Evolutionary conservation across 1,140 invertebrate genomes (phyloP).

Genomic region (honey bee (Apis mellifera)): DNA sequence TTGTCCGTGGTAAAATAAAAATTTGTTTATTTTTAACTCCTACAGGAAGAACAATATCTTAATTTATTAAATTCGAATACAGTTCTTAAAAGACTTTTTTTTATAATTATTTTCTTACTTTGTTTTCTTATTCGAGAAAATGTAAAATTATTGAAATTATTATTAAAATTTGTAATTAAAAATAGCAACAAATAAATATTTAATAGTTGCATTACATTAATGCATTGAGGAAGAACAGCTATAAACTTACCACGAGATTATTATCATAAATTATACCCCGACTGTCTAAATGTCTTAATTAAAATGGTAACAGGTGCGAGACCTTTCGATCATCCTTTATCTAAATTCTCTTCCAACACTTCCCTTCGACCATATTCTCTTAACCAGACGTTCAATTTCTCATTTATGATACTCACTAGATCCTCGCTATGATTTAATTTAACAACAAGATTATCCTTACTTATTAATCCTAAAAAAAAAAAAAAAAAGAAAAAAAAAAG

Average conservation of each 20-base stretch:
- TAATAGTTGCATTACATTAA: neutral
- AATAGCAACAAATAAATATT: too few relatives aligned
- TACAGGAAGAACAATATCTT: neutral
- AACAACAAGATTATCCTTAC: neutral
- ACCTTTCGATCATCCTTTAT: neutral
- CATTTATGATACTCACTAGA: neutral
- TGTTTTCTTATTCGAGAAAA: too few relatives aligned
- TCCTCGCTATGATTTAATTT: too few relatives aligned
- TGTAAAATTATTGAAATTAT: too few relatives aligned
- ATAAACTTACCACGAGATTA: neutral
- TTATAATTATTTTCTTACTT: neutral
- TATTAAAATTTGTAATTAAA: neutral
- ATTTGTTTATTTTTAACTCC: neutral
- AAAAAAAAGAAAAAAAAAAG: neutral
- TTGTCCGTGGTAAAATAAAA: neutral
- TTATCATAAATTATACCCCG: neutral
- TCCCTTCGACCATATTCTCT: neutral
- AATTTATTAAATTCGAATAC: neutral
- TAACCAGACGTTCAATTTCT: neutral
- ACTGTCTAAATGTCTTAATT: conserved; percentile 23
- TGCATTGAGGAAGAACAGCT: conserved; percentile 8
- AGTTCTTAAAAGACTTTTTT: neutral
- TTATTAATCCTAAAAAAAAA: neutral
- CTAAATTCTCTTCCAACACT: neutral
- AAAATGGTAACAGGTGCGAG: conserved; percentile 33